Evolutionary conservation across 1,140 invertebrate genomes (phyloP).

Genomic region (Drosophila subpulchrella): DNA sequence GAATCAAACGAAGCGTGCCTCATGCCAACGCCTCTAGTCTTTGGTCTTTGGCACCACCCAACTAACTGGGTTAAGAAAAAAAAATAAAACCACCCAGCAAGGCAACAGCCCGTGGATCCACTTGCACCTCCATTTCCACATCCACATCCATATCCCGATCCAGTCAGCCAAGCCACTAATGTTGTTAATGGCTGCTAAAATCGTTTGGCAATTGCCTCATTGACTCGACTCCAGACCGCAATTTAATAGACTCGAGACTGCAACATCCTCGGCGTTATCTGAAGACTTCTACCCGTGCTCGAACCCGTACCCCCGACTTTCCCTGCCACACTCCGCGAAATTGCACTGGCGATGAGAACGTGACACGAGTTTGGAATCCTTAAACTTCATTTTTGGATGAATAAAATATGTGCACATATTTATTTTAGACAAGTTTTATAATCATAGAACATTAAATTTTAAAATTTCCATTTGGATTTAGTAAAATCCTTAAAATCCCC

Average conservation of each 20-base stretch:
- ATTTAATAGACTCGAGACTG: constrained; percentile 63
- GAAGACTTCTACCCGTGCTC: not conserved
- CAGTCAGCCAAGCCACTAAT: constrained; percentile 57
- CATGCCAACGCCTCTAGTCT: constrained; percentile 22
- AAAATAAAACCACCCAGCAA: not conserved
- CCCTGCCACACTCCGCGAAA: not conserved
- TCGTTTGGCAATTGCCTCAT: constrained; percentile 78
- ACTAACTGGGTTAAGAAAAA: not conserved
- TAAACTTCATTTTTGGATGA: not conserved
- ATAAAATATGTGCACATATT: not conserved
- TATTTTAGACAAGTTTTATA: not conserved
- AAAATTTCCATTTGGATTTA: no score
- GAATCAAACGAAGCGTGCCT: constrained; percentile 46
- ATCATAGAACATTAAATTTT: no score
- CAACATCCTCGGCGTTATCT: constrained; percentile 40
- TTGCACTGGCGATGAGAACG: constrained; percentile 15
- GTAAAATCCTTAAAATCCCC: no score
- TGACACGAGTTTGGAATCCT: constrained; percentile 10
- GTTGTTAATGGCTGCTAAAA: constrained; percentile 76
- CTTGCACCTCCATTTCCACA: not conserved
- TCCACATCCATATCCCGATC: constrained; percentile 3
- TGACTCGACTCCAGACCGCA: constrained; percentile 44
- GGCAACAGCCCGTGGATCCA: not conserved
- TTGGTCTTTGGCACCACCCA: not conserved
- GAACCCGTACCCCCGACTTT: not conserved